phyloP scores from a whole-genome alignment of 2,113 vertebrate species.

The Protobothrops flavoviridis region DNA sequence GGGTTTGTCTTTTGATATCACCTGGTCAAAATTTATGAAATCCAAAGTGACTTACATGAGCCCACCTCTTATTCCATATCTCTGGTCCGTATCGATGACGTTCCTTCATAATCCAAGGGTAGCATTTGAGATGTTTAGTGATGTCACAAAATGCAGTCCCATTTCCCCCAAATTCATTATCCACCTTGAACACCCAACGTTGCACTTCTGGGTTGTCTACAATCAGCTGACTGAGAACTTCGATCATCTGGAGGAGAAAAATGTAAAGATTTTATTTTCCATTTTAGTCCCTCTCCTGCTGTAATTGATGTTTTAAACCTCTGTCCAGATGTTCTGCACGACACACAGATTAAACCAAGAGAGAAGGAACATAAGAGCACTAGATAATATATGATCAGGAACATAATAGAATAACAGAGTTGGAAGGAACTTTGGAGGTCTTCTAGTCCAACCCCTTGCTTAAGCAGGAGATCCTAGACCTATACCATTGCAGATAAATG shows the following conservation, averaged over 20 bases:
- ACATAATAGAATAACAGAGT: neutral
- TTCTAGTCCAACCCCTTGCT: neutral
- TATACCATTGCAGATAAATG: neutral
- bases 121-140: constrained; percentile 68
- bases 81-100: constrained; percentile 42
- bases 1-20: neutral
- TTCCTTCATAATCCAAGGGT: constrained; percentile 69
- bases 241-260: constrained; percentile 70
- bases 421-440: neutral
- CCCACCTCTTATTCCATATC: constrained; percentile 70
- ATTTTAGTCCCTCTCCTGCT: neutral
- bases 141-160: constrained; percentile 85
- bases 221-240: constrained; percentile 74
- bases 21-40: neutral
- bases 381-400: neutral
- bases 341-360: neutral
- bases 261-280: neutral
- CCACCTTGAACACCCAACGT: constrained; percentile 86
- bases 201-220: constrained; percentile 71
- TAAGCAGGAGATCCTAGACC: neutral
- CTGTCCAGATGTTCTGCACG: neutral
- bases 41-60: constrained; percentile 72
- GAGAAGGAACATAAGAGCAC: neutral
- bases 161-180: constrained; percentile 68
- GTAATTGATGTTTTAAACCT: neutral